phyloP scores from a whole-genome alignment of 2,113 vertebrate genomes.

The Grantiella picta region DNA sequence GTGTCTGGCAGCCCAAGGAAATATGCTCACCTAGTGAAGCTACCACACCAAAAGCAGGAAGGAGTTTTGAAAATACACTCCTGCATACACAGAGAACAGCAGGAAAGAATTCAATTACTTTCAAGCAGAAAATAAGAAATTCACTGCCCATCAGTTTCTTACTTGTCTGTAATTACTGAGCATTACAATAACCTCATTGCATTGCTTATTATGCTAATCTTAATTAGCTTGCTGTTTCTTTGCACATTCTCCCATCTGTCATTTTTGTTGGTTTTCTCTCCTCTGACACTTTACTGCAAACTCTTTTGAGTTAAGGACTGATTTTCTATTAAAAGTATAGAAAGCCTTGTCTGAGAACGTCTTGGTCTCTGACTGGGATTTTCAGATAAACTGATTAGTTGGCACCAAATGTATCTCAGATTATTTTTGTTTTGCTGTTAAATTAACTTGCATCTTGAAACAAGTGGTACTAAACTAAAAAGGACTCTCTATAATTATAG shows the following conservation, averaged over 20 bases:
- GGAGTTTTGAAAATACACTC: not conserved
- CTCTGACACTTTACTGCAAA: not conserved
- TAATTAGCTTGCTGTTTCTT: constrained; percentile 14
- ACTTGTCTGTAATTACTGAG: constrained; percentile 21
- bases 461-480: not conserved
- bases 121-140: constrained; percentile 29
- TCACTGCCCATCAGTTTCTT: not conserved
- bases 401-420: not conserved
- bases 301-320: not conserved
- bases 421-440: not conserved
- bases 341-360: not conserved
- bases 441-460: not conserved
- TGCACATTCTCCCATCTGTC: constrained; percentile 9
- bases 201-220: constrained; percentile 22
- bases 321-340: not conserved
- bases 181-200: not conserved
- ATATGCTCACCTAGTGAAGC: not conserved
- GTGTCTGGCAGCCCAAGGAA: not conserved
- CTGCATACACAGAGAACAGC: not conserved
- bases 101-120: constrained; percentile 7
- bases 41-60: not conserved
- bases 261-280: not conserved
- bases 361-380: not conserved
- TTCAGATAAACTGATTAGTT: not conserved
- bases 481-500: not conserved